A percentile compares a stretch with the other conserved stretches of the same genome.
These are phyloP conservation scores for Acromyrmex heyeri DNA, from an alignment of 1,140 invertebrate genomes.

Conservation along the genomic window DNA sequence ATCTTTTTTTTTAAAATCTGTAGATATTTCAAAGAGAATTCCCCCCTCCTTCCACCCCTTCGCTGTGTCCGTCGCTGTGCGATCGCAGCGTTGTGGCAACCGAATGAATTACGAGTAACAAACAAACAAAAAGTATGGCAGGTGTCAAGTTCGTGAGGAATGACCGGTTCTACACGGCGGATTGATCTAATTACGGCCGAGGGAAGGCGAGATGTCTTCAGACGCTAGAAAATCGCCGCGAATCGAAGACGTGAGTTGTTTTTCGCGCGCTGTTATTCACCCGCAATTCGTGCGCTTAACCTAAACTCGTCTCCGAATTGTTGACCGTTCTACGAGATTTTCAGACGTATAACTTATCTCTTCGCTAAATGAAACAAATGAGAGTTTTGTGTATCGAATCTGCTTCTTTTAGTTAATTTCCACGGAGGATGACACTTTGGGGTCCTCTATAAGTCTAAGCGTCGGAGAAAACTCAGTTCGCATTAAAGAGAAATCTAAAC, in stretches of 20 bases:
- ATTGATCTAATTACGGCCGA: slow-evolving; percentile 8
- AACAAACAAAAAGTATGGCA: slow-evolving; percentile 72
- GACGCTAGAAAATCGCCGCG: slow-evolving; percentile 55
- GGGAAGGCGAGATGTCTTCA: slow-evolving; percentile 66
- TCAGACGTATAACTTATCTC: not conserved
- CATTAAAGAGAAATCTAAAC: slow-evolving; percentile 77
- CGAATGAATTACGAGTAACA: slow-evolving; percentile 62
- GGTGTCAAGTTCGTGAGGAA: slow-evolving; percentile 63
- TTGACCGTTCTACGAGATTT: not conserved
- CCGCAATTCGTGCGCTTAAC: not conserved
- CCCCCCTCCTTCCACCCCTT: not conserved
- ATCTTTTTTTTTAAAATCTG: not conserved
- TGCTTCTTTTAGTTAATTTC: slow-evolving; percentile 71
- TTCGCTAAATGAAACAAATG: not conserved
- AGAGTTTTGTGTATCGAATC: not conserved
- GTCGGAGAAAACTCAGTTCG: slow-evolving; percentile 79
- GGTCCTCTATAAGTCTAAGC: slow-evolving; percentile 80
- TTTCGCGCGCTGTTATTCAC: not conserved
- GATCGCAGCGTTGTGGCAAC: slow-evolving; percentile 9
- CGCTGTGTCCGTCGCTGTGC: not conserved
- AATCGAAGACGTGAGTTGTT: slow-evolving; percentile 74
- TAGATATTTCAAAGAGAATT: not conserved
- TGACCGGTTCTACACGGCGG: slow-evolving; percentile 50
- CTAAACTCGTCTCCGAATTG: slow-evolving; percentile 12
- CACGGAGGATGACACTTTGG: slow-evolving; percentile 77